Evolutionary conservation across 2,888 invertebrate genomes (phyloP), one percentile per base, ranked within the genome.

Genomic region (Urechis unicinctus): DNA sequence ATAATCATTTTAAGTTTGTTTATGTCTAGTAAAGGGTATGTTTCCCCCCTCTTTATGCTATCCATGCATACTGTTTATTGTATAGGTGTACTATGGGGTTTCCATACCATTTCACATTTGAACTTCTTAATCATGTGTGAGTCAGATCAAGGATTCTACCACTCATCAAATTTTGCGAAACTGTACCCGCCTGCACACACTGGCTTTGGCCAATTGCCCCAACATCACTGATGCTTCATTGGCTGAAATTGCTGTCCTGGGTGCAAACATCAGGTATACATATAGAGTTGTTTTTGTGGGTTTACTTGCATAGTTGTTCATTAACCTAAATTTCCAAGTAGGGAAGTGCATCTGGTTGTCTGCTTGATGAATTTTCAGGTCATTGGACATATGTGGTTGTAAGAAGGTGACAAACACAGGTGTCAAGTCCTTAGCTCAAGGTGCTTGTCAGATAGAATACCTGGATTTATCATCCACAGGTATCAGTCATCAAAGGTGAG

Each of bases 381-480:
- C 59, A 2, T 54, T 63, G 41, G 63, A 63, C 42, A 31, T 63
- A 13, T 72, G 72, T 66, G 74, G 73, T 1, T 75, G 75, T 64
- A 65, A 64, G 43, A 63, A 67, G 21, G 59, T 75, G 30, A 71
- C 68, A 17, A 71, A 73, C 53, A 57, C 61, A 44, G 72, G 75
- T 51, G 63, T 74, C 1, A 59, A 68, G 46, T 67, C 68, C 21
- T 53, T 74, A 24, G 68, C 69, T 22, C 68, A 66, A 55, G 70
- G 69, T 52, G 73, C 73, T 60, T 63, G 62, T 6, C 62, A 66
- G n/a, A 64, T 75, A 25, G 60, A 66, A 45, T 61, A 65, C 52
- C 62, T 75, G 22, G 75, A 75, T 53, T 68, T 74, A 60, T 73
- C 73, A 58, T 72, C 72, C 5, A 72, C 75, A n/a, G 62, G 31